Evolutionary conservation across 2,888 invertebrate species (phyloP).

Genomic region (Julus scandinavius): DNA sequence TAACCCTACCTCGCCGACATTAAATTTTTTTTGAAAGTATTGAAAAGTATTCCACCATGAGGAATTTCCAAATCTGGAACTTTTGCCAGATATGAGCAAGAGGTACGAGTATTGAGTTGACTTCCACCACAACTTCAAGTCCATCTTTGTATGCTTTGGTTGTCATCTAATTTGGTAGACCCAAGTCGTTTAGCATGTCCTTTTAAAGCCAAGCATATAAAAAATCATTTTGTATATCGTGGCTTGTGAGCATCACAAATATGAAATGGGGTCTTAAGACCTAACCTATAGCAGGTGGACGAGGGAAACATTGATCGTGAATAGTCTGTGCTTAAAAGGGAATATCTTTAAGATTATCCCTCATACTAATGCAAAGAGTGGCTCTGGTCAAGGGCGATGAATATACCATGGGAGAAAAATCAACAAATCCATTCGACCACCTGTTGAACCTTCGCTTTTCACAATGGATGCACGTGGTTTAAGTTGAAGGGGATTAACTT

Average conservation of each 20-base stretch:
- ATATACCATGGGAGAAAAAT: neutral
- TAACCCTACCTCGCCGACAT: too few species aligned
- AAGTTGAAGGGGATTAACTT: neutral
- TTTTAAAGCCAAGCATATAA: neutral
- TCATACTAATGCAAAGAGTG: neutral
- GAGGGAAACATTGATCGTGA: neutral
- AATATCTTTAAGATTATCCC: neutral
- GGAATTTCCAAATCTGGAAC: too few species aligned
- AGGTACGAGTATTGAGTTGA: too few species aligned
- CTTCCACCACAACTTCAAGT: too few species aligned
- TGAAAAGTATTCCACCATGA: too few species aligned
- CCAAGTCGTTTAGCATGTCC: neutral
- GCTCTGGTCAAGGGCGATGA: conserved; percentile 25
- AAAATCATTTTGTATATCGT: neutral
- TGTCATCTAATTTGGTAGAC: too few species aligned
- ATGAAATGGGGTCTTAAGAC: neutral
- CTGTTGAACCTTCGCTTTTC: neutral
- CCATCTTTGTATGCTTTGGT: too few species aligned
- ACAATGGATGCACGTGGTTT: neutral
- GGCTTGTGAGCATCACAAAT: neutral
- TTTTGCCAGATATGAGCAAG: too few species aligned
- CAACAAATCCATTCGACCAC: neutral
- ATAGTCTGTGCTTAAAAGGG: neutral
- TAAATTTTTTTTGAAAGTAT: too few species aligned
- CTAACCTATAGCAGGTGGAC: neutral